phyloP scores from a whole-genome alignment of 2,888 invertebrate species.

The Drosophila macrospina region DNA sequence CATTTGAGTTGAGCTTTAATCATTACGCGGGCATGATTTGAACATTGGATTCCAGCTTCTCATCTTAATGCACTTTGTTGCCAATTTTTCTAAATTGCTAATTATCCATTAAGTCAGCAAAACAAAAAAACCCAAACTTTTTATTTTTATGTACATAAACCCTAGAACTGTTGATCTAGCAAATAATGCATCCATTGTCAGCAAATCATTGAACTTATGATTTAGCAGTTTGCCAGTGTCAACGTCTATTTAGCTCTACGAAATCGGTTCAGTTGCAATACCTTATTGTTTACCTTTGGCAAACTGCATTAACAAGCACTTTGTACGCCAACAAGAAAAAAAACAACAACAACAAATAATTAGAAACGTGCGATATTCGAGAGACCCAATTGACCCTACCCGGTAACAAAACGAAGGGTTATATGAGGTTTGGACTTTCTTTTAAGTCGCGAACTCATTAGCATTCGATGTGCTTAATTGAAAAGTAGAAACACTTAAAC shows the following conservation, averaged over 20 bases:
- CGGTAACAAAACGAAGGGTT: neutral
- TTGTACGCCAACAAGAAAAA: slow-evolving; percentile 5
- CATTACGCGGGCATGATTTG: slow-evolving; percentile 56
- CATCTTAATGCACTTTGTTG: slow-evolving; percentile 38
- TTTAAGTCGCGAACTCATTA: slow-evolving; percentile 22
- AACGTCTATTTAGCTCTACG: neutral
- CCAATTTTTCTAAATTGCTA: slow-evolving; percentile 42
- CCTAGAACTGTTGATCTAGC: slow-evolving; percentile 37
- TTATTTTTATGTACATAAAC: slow-evolving; percentile 11
- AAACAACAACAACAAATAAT: neutral
- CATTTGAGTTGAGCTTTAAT: slow-evolving; percentile 1
- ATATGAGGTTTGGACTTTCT: slow-evolving; percentile 10
- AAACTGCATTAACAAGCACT: slow-evolving; percentile 22
- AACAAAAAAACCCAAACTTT: slow-evolving; percentile 3
- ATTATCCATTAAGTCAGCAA: slow-evolving; percentile 38
- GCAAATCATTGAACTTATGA: slow-evolving; percentile 35
- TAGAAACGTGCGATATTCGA: neutral
- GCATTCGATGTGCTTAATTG: slow-evolving; percentile 26
- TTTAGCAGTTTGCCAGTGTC: slow-evolving; percentile 11
- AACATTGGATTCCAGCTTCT: slow-evolving; percentile 35
- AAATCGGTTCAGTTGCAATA: slow-evolving; percentile 8
- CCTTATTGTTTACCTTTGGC: slow-evolving; percentile 10
- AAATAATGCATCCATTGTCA: too few species aligned
- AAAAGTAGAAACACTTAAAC: neutral
- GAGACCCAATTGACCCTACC: neutral